Evolutionary conservation across 2,113 vertebrate genomes (phyloP), one percentile per base, ranked within the genome.

Genomic region (Megaceryle maxima): DNA sequence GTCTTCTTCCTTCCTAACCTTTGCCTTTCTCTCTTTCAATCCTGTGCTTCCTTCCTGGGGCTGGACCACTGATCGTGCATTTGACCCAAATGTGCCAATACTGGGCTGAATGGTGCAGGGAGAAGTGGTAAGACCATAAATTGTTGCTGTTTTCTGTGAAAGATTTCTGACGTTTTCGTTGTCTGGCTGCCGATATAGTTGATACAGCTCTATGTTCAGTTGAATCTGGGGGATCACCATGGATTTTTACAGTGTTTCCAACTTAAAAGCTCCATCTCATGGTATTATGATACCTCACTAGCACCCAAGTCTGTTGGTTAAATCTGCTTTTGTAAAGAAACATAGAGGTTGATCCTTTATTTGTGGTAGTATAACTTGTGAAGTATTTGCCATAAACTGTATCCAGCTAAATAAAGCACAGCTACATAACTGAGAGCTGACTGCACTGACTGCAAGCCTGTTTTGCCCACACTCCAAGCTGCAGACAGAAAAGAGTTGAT

Each of bases 111-210:
- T 90, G 94, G 72, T 92, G 92, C 95, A 98, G 98, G 98, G 98
- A 50, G 98, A 98, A 97, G 98, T 98, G 98, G 98, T 98, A 98
- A 98, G 98, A 94, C 55, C 21, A 41, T 10, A 66, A 46, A 29
- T 66, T 57, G 57, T 93, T 87, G 53, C 57, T 92, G 10, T 44
- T 64, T 80, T 35, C 67, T 78, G 2, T 37, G 81, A 57, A 83
- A 66, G 13, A 7, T 14, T 57, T 83, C 51, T 67, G 56, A 14
- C 2, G 0, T 70, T 82, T 78, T 68, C 62, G 89, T 39, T 31
- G 28, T 60, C 62, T 89, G 39, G 2, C 39, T 79, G 35, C 53
- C 75, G 35, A 80, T 92, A 39, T 3, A 11, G 14, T 60, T 72
- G 26, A n/a, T 96, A 25, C 21, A 72, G 10, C 62, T 93, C 13